phyloP scores from a whole-genome alignment of 2,113 vertebrate species.

The Coregonus clupeaformis region DNA sequence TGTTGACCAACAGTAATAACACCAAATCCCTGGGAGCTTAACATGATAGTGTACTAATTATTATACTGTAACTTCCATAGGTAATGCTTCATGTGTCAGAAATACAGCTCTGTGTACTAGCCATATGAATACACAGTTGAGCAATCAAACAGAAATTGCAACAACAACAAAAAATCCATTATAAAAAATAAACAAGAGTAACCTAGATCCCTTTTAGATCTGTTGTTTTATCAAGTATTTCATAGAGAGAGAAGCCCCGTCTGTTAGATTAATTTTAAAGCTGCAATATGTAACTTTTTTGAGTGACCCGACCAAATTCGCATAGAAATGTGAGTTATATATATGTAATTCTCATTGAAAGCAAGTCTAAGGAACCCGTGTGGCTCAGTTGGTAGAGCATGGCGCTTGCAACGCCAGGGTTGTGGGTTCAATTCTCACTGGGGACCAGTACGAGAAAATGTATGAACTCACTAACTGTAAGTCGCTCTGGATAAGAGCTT shows the following conservation, averaged over 20 bases:
- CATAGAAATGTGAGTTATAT: too few relatives aligned
- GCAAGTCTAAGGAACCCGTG: too few relatives aligned
- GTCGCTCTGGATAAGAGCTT: too few relatives aligned
- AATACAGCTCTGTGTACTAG: background rate
- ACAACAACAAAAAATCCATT: background rate
- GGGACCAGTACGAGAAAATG: too few relatives aligned
- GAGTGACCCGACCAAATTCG: background rate
- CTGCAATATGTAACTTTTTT: background rate
- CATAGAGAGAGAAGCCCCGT: conserved; percentile 20
- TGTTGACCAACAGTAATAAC: background rate
- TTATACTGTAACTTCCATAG: too few relatives aligned
- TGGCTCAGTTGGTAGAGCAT: too few relatives aligned
- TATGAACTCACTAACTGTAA: too few relatives aligned
- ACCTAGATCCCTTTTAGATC: background rate
- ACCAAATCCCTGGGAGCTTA: background rate
- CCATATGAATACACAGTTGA: background rate
- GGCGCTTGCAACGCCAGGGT: conserved; percentile 11
- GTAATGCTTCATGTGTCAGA: background rate
- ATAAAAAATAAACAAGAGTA: background rate
- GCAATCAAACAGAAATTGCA: background rate
- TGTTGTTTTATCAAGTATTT: background rate
- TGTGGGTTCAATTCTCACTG: too few relatives aligned
- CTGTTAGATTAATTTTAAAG: conserved; percentile 8
- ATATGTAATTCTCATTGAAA: too few relatives aligned
- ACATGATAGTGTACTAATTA: background rate